These are phyloP conservation scores for Greenwoodochromis staneri DNA, from an alignment of 2,113 vertebrate genomes.

Conservation along the genomic window DNA sequence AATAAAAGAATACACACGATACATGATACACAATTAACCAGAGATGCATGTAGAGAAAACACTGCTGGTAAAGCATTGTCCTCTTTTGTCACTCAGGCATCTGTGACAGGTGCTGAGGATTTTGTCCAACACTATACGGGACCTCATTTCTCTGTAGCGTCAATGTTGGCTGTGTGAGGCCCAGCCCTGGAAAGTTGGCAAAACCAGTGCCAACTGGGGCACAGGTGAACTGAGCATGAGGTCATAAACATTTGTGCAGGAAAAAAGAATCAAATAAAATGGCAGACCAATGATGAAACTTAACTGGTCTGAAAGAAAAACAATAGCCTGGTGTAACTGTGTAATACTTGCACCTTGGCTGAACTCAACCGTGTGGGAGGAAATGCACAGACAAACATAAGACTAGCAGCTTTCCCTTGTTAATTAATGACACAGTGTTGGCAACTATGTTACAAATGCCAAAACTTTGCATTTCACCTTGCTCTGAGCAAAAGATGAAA, in stretches of 20 bases:
- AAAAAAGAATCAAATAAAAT: not conserved
- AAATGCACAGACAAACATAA: not conserved
- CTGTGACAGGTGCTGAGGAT: constrained; percentile 21
- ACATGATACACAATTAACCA: not conserved
- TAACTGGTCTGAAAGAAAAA: constrained; percentile 1
- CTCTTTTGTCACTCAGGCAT: not conserved
- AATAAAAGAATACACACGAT: not conserved
- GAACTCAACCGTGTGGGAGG: constrained; percentile 1
- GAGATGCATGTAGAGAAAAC: not conserved
- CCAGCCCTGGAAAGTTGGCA: constrained; percentile 7
- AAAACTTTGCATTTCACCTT: not conserved
- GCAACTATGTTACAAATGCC: not conserved
- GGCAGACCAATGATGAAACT: constrained; percentile 7
- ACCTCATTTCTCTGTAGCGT: constrained; percentile 9
- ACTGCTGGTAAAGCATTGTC: not conserved
- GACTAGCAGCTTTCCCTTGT: not conserved
- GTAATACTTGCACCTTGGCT: not conserved
- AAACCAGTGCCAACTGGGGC: constrained; percentile 39
- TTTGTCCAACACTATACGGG: not conserved
- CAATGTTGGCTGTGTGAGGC: not conserved
- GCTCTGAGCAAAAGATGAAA: not conserved
- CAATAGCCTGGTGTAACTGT: constrained; percentile 8
- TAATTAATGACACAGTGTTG: not conserved
- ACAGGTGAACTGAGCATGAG: constrained; percentile 43
- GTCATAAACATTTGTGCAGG: constrained; percentile 12